Conservation (phyloP, 1,140 invertebrate species). For the Colletes gigas region DNA sequence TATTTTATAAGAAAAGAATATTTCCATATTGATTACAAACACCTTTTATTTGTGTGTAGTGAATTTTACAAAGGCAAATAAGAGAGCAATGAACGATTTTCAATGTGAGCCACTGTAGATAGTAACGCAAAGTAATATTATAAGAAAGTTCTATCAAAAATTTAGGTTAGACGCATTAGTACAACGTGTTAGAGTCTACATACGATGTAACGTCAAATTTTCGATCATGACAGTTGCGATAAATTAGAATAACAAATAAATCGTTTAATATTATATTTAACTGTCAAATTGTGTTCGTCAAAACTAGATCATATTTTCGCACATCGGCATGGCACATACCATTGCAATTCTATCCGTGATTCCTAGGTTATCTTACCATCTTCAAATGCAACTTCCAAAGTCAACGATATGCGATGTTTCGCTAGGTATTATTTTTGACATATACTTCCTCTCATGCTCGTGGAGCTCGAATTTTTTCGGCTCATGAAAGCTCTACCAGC, state of each 20-base stretch:
- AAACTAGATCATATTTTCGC: conserved; percentile 27
- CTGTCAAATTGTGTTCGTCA: not conserved
- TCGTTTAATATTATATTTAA: not conserved
- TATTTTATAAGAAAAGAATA: no score
- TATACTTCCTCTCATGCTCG: not conserved
- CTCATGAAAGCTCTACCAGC: conserved; percentile 22
- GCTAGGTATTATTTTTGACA: conserved; percentile 56
- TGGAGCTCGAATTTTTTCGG: conserved; percentile 14
- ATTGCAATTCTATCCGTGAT: conserved; percentile 70
- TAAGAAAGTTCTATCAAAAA: not conserved
- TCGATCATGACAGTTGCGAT: not conserved
- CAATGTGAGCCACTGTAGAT: not conserved
- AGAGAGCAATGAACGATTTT: not conserved
- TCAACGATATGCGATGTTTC: conserved; percentile 62
- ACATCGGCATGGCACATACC: conserved; percentile 54
- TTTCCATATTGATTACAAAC: no score
- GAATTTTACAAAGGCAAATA: not conserved
- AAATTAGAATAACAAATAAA: not conserved
- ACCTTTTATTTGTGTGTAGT: no score
- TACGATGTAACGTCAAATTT: not conserved
- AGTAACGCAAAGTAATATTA: not conserved
- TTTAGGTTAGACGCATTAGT: conserved; percentile 29
- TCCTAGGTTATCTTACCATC: conserved; percentile 68
- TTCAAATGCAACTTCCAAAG: conserved; percentile 66
- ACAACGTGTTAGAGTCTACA: not conserved